phyloP scores from a whole-genome alignment of 1,140 invertebrate species.

The Lucilia cuprina region DNA sequence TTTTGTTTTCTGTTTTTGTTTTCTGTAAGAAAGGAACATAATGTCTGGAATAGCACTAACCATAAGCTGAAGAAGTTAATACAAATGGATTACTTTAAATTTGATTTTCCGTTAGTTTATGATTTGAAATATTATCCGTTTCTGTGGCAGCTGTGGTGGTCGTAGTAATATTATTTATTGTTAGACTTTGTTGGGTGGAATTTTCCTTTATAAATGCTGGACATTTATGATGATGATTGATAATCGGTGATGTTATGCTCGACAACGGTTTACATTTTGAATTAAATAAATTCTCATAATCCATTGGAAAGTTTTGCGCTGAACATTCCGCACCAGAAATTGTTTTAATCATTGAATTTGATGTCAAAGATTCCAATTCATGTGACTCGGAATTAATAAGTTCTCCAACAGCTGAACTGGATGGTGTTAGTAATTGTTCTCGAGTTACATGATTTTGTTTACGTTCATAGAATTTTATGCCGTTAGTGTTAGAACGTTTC shows the following conservation, averaged over 20 bases:
- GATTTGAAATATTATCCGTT: neutral
- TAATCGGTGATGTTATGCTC: neutral
- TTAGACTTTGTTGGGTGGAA: neutral
- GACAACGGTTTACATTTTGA: conserved; percentile 2
- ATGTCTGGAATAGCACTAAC: neutral
- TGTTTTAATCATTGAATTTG: conserved; percentile 56
- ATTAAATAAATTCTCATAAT: conserved; percentile 56
- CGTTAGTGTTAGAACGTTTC: conserved; percentile 48
- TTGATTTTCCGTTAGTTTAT: neutral
- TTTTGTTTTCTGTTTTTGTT: neutral
- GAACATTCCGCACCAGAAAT: conserved; percentile 55
- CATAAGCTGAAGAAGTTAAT: neutral
- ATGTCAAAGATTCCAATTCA: conserved; percentile 64
- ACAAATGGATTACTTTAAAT: neutral
- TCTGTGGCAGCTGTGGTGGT: neutral
- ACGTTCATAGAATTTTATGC: conserved; percentile 54
- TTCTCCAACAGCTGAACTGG: conserved; percentile 60
- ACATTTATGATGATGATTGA: conserved; percentile 5
- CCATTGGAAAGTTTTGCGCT: conserved; percentile 43
- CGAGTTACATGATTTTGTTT: conserved; percentile 57
- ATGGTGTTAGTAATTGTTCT: conserved; percentile 59
- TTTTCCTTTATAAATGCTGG: conserved; percentile 25
- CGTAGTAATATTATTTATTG: neutral
- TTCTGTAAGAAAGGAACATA: neutral
- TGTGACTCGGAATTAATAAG: conserved; percentile 62